phyloP scores from a whole-genome alignment of 2,113 vertebrate species.

The Furnarius figulus region DNA sequence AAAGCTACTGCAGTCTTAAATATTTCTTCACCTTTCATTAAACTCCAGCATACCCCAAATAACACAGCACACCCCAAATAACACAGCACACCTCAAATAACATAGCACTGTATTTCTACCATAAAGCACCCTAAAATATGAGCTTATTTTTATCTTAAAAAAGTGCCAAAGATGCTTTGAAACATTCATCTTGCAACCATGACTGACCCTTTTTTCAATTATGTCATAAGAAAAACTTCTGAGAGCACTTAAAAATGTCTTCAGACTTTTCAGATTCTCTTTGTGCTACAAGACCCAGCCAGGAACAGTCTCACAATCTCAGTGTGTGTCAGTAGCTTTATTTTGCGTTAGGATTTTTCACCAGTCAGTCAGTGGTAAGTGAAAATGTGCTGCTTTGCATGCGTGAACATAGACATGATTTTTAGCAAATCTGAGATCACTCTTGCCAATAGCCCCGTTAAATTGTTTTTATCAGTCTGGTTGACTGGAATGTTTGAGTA shows the following conservation, averaged over 20 bases:
- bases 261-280: not conserved
- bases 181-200: not conserved
- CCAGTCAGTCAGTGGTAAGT: constrained; percentile 33
- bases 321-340: not conserved
- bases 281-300: not conserved
- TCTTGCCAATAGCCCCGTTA: constrained; percentile 72
- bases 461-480: constrained; percentile 79
- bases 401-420: constrained; percentile 54
- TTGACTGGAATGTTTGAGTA: constrained; percentile 76
- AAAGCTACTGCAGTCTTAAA: not conserved
- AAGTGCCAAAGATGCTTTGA: not conserved
- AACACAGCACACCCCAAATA: not conserved
- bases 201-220: not conserved
- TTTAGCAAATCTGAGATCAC: constrained; percentile 72
- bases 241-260: not conserved
- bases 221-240: not conserved
- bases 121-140: not conserved
- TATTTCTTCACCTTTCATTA: not conserved
- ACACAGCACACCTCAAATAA: too few species aligned
- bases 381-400: constrained; percentile 57
- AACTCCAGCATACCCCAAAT: not conserved
- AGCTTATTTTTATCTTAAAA: not conserved
- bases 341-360: constrained; percentile 26
- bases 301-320: not conserved
- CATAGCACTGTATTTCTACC: not conserved